These are phyloP conservation scores for Hirtodrosophila cameraria DNA, from an alignment of 2,888 invertebrate species.

Conservation along the genomic window DNA sequence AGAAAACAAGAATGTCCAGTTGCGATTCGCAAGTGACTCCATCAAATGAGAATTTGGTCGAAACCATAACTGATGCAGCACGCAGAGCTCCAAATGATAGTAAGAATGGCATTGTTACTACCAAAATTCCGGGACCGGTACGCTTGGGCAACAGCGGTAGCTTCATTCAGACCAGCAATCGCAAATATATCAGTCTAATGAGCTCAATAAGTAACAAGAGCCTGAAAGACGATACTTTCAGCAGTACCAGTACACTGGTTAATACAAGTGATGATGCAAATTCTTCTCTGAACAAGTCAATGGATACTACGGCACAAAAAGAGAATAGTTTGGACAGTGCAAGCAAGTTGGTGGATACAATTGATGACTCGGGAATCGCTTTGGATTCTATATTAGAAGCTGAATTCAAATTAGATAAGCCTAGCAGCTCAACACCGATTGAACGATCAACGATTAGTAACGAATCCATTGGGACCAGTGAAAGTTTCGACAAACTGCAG, in stretches of 20 bases:
- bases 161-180: constrained; percentile 13
- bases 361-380: constrained; percentile 56
- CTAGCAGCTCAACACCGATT: constrained; percentile 7
- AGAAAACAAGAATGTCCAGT: constrained; percentile 59
- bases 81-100: not conserved
- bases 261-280: constrained; percentile 47
- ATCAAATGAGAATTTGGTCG: constrained; percentile 33
- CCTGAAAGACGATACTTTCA: not conserved
- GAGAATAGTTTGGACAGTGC: constrained; percentile 3
- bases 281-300: not conserved
- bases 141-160: constrained; percentile 10
- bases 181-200: constrained; percentile 40
- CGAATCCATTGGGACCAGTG: constrained; percentile 3
- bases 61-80: not conserved
- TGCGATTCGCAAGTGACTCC: constrained; percentile 45
- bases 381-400: no score
- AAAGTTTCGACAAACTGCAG: constrained; percentile 25
- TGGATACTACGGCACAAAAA: not conserved
- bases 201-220: not conserved
- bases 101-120: constrained; percentile 12
- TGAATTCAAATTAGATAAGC: no score
- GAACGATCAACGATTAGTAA: not conserved
- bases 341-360: constrained; percentile 5
- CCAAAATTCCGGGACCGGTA: constrained; percentile 53
- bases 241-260: constrained; percentile 5